Conservation (phyloP, 2,797 vertebrate species). For the Cephalopachus bancanus region DNA sequence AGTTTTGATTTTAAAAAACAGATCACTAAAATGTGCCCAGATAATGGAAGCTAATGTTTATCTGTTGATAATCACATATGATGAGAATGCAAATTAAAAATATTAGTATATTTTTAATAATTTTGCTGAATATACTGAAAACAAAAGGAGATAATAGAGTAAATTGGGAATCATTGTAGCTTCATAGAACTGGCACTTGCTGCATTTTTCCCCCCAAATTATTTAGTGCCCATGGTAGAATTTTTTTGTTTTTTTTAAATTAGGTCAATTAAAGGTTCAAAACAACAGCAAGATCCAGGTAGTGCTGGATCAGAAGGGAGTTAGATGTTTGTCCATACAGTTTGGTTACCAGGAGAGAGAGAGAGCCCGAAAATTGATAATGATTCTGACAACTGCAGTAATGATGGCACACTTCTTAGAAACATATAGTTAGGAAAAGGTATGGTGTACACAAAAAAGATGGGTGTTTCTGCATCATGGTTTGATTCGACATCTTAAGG, state of each 20-base stretch:
- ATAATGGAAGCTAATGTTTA: conserved; percentile 52
- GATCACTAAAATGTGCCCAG: neutral
- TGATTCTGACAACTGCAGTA: neutral
- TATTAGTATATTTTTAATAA: neutral
- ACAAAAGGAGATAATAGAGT: neutral
- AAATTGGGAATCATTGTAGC: neutral
- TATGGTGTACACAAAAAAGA: rapidly evolving
- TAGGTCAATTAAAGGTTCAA: conserved; percentile 51
- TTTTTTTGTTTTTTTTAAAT: conserved; percentile 41
- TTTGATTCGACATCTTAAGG: neutral
- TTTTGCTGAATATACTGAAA: conserved; percentile 20
- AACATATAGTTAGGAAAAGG: conserved; percentile 6
- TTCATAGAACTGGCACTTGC: neutral
- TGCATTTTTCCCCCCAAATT: neutral
- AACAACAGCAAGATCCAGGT: conserved; percentile 48
- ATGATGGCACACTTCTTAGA: conserved; percentile 49
- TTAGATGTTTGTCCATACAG: neutral
- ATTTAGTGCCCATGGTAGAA: neutral
- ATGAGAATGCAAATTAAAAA: conserved; percentile 47
- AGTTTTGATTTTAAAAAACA: conserved; percentile 64
- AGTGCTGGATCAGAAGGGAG: conserved; percentile 47
- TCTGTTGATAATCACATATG: conserved; percentile 47
- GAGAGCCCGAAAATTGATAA: neutral
- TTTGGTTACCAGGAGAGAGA: conserved; percentile 47
- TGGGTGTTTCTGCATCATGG: neutral